Percentiles rank a stretch among this genome's conserved stretches.
Conservation (phyloP, 2,888 invertebrate genomes). For the Hirtodrosophila alboralis region DNA sequence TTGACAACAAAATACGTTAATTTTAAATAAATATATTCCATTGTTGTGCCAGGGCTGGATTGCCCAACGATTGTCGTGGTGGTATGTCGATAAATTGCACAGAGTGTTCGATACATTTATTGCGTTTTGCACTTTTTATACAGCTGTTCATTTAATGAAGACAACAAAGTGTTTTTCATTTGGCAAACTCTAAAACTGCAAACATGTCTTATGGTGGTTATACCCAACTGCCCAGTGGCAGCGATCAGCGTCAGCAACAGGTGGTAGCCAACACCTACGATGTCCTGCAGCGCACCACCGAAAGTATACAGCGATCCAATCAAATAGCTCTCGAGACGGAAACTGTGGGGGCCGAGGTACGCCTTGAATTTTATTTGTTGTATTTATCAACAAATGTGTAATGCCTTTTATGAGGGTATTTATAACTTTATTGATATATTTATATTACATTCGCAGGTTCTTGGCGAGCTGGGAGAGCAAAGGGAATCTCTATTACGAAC, state of each 20-base stretch:
- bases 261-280: conserved; percentile 81
- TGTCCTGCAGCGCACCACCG: conserved; percentile 85
- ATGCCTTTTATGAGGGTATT: neutral
- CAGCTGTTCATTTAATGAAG: conserved; percentile 13
- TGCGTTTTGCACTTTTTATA: neutral
- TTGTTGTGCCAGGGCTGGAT: conserved; percentile 27
- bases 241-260: conserved; percentile 84
- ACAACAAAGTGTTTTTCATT: neutral
- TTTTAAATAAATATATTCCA: conserved; percentile 18
- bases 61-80: conserved; percentile 3
- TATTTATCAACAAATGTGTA: too few species aligned
- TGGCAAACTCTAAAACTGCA: neutral
- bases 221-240: conserved; percentile 64
- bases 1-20: conserved; percentile 50
- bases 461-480: conserved; percentile 90
- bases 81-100: conserved; percentile 22
- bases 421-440: neutral
- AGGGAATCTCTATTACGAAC: conserved; percentile 89
- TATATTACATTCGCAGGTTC: conserved; percentile 84
- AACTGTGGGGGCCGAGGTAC: conserved; percentile 88
- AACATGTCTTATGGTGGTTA: conserved; percentile 64
- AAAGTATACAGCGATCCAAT: conserved; percentile 88
- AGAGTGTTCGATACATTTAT: conserved; percentile 6
- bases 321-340: conserved; percentile 92
- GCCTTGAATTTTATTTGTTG: too few species aligned